A percentile compares a stretch with the other conserved stretches of the same genome.
phyloP scores from a whole-genome alignment of 2,888 invertebrate genomes.

The Drosophila kokeensis region DNA sequence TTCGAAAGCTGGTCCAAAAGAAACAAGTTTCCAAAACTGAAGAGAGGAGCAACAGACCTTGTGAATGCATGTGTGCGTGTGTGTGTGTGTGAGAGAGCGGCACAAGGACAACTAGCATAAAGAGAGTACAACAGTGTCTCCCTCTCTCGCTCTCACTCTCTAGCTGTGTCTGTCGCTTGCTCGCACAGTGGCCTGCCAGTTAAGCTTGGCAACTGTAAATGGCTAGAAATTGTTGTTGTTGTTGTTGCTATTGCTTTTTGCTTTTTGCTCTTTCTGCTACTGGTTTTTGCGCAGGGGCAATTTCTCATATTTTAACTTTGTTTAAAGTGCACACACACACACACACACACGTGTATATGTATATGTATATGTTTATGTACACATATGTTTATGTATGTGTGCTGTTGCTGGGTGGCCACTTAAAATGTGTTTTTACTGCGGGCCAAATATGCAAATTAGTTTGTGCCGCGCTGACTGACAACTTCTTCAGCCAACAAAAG shows the following conservation, averaged over 20 bases:
- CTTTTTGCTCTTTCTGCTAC: slow-evolving; percentile 48
- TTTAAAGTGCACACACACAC: slow-evolving; percentile 65
- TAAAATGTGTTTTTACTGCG: slow-evolving; percentile 73
- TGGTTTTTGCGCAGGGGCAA: slow-evolving; percentile 68
- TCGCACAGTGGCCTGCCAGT: slow-evolving; percentile 19
- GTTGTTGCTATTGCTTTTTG: slow-evolving; percentile 21
- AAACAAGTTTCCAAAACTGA: slow-evolving; percentile 79
- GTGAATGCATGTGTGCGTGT: slow-evolving; percentile 9
- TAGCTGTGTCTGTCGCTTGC: slow-evolving; percentile 9
- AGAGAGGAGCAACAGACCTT: slow-evolving; percentile 46
- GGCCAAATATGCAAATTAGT: slow-evolving; percentile 79
- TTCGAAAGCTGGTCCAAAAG: slow-evolving; percentile 71
- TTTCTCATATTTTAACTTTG: slow-evolving; percentile 77
- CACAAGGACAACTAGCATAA: slow-evolving; percentile 49
- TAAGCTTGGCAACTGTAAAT: slow-evolving; percentile 76
- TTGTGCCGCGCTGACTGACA: slow-evolving; percentile 68
- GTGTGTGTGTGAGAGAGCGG: slow-evolving; percentile 35
- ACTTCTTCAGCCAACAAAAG: slow-evolving; percentile 77
- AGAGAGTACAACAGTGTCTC: neutral
- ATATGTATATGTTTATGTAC: slow-evolving; percentile 3
- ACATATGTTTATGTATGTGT: slow-evolving; percentile 12
- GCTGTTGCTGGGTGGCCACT: slow-evolving; percentile 79
- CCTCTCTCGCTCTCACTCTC: slow-evolving; percentile 4
- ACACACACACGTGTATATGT: slow-evolving; percentile 2
- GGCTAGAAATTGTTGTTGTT: slow-evolving; percentile 58